Conservation (phyloP, 2,113 vertebrate species). For the Pelodiscus sinensis region DNA sequence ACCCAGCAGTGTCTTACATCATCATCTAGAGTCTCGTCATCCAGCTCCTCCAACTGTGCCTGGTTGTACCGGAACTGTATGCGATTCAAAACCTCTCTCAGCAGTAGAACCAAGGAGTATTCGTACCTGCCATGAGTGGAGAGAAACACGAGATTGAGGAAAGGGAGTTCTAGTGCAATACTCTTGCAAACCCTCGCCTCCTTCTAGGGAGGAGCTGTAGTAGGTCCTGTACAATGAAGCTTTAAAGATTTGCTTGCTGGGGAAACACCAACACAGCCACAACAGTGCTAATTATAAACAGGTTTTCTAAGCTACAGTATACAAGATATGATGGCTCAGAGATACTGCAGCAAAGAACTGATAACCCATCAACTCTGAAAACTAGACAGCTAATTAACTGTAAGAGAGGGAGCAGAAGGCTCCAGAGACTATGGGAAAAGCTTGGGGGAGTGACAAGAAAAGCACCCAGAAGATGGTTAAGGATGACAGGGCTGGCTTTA, state of each 20-base stretch:
- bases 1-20: constrained; percentile 85
- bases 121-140: constrained; percentile 86
- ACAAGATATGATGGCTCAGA: background rate
- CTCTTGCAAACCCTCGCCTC: background rate
- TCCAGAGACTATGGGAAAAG: background rate
- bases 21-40: constrained; percentile 96
- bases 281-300: background rate
- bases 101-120: constrained; percentile 92
- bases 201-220: fast-evolving
- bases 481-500: background rate
- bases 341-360: background rate
- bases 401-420: background rate
- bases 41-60: constrained; percentile 95
- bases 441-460: too few species aligned
- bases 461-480: background rate
- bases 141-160: background rate
- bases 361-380: background rate
- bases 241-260: background rate
- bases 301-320: background rate
- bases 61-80: constrained; percentile 98
- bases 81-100: constrained; percentile 94
- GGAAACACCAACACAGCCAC: background rate
- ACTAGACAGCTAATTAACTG: background rate
- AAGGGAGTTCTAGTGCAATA: background rate
- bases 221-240: background rate